Base-by-base conservation (phyloP, 2,113 vertebrate genomes). In the Nesospiza acunhae region DNA sequence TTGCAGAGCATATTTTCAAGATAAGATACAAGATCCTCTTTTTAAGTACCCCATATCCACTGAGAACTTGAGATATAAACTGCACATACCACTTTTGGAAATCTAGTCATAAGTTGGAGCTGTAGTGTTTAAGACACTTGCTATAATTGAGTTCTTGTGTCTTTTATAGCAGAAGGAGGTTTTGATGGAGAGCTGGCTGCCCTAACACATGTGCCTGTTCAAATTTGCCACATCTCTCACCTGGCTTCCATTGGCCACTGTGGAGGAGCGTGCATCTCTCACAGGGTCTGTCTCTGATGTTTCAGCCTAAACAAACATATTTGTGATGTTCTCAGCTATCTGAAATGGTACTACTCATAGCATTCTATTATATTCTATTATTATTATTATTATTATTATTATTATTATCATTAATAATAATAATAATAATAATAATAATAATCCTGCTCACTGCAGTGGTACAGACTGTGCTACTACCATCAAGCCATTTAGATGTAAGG, bases 41-140 rank as follows among this genome's bases (percentile, higher is more conserved):
- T 84, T 74, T 47, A 93, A 84, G 75, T 59, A 74, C 35, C 13
- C 14, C 18, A 6, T 90, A 67, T 78, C 35, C 53, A 60, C 18
- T 63, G 59, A 92, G 35, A 50, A 63, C 80, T 82, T 63, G 64
- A 90, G 80, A 74, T 90, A 96, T 90, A 96, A 93, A 85, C 30
- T 35, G 19, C 11, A 6, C 85, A 67, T 74, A 66, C 60, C 79
- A 56, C 72, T 77, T 85, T 42, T 56, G 59, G 47, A 89, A 78
- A 56, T 78, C 47, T 52, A 90, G 47, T 49, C 8, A 3, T 68
- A 83, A 88, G 31, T 58, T 37, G 59, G 42, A 94, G 11, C 31
- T 89, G 30, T 76, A 67, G 41, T 41, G 24, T 84, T 80, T 76
- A 75, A 92, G 68, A 79, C 3, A 31, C 42, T 74, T 88, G 52